These are phyloP conservation scores for Pyrocoelia pectoralis DNA, from an alignment of 2,888 invertebrate genomes.

Conservation along the genomic window DNA sequence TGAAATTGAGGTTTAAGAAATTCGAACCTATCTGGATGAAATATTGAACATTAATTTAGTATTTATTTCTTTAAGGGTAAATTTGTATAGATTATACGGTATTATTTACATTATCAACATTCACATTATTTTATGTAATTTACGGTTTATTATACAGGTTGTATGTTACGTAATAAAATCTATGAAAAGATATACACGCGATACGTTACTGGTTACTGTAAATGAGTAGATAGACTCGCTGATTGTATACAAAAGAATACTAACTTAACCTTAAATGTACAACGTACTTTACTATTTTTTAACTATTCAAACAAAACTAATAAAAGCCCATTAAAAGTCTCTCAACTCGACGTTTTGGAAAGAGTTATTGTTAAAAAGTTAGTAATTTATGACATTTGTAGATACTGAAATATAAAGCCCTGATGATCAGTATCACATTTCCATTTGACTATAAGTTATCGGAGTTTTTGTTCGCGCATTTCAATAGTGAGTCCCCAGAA, in stretches of 20 bases:
- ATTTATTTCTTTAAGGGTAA: too few species aligned
- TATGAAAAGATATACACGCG: neutral
- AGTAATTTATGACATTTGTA: conserved; percentile 47
- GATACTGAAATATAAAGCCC: conserved; percentile 47
- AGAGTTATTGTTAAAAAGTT: conserved; percentile 53
- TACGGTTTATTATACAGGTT: neutral
- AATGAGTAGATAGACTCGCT: neutral
- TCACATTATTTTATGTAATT: neutral
- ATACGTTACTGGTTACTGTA: neutral
- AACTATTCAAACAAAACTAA: conserved; percentile 46
- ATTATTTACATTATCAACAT: neutral
- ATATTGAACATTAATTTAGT: too few species aligned
- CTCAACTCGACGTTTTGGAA: conserved; percentile 41
- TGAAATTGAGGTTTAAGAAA: too few species aligned
- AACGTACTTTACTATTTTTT: conserved; percentile 30
- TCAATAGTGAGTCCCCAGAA: conserved; percentile 56
- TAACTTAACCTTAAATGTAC: conserved; percentile 11
- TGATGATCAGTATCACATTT: conserved; percentile 51
- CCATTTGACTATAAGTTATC: conserved; percentile 53
- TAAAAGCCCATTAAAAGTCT: conserved; percentile 45
- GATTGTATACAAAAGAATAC: neutral
- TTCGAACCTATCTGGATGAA: too few species aligned
- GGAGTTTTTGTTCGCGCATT: conserved; percentile 54
- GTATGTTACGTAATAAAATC: neutral
- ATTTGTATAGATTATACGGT: too few species aligned